These are phyloP conservation scores for Seriola rivoliana DNA, from an alignment of 2,113 vertebrate genomes.

Conservation along the genomic window DNA sequence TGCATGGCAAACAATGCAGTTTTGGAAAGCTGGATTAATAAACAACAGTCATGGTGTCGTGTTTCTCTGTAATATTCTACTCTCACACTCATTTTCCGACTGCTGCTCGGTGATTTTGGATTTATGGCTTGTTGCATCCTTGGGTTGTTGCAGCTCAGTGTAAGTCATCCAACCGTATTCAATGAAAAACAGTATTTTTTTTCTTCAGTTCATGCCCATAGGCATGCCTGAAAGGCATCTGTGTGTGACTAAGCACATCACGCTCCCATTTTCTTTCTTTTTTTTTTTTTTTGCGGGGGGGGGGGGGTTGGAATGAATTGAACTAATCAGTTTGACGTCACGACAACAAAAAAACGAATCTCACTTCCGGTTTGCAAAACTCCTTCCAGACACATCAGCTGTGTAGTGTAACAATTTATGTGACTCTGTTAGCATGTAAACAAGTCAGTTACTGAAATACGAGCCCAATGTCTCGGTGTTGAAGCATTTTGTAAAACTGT, in stretches of 20 bases:
- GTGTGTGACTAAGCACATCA: conserved; percentile 29
- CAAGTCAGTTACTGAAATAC: conserved; percentile 12
- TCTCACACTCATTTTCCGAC: not conserved
- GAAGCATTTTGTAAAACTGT: conserved; percentile 30
- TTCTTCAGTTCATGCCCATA: not conserved
- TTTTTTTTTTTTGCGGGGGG: not conserved
- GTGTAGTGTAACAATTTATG: conserved; percentile 31
- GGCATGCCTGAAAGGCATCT: conserved; percentile 24
- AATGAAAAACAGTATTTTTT: conserved; percentile 6
- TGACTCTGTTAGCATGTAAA: conserved; percentile 5
- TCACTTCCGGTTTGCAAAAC: conserved; percentile 10
- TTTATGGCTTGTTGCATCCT: conserved; percentile 12
- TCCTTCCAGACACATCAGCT: conserved; percentile 14
- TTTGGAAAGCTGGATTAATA: not conserved
- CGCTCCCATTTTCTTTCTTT: not conserved
- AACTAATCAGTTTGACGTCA: conserved; percentile 46
- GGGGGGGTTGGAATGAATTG: not conserved
- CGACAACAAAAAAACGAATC: conserved; percentile 3
- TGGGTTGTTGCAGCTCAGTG: conserved; percentile 29
- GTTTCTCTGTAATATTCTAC: conserved; percentile 8
- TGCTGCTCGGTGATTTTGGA: conserved; percentile 17
- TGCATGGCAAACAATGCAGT: not conserved
- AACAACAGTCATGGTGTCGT: not conserved
- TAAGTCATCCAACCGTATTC: conserved; percentile 32
- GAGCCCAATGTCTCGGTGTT: not conserved